phyloP scores from a whole-genome alignment of 1,140 invertebrate species.

The Colletes latitarsis region DNA sequence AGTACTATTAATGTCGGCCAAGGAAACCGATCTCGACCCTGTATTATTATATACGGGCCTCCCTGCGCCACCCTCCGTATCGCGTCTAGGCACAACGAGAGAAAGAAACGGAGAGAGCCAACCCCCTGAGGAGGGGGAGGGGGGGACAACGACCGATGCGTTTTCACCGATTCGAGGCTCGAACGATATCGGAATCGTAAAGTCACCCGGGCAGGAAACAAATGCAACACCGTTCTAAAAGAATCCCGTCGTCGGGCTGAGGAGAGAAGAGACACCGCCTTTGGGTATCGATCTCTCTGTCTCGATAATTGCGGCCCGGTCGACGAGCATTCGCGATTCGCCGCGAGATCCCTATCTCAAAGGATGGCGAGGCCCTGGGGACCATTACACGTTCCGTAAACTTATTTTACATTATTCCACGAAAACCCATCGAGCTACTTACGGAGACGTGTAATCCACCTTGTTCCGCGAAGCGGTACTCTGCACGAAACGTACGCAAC shows the following conservation, averaged over 20 bases:
- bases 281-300: slow-evolving; percentile 24
- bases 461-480: slow-evolving; percentile 9
- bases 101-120: background rate
- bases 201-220: background rate
- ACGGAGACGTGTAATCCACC: slow-evolving; percentile 16
- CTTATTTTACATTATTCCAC: slow-evolving; percentile 43
- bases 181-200: slow-evolving; percentile 7
- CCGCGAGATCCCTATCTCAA: slow-evolving; percentile 42
- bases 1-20: slow-evolving; percentile 66
- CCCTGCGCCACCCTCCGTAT: background rate
- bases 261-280: too few relatives aligned
- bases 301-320: slow-evolving; percentile 37
- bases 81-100: background rate
- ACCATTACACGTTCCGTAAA: slow-evolving; percentile 34
- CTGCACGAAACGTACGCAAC: too few relatives aligned
- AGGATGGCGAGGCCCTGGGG: slow-evolving; percentile 35
- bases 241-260: background rate
- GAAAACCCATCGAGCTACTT: background rate
- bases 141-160: background rate
- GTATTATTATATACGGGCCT: slow-evolving; percentile 64
- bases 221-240: background rate
- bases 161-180: slow-evolving; percentile 3
- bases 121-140: too few relatives aligned
- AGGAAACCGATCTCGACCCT: slow-evolving; percentile 58
- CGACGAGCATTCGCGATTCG: slow-evolving; percentile 39